Conservation (phyloP, 2,888 invertebrate genomes). For the Pterostichus madidus region DNA sequence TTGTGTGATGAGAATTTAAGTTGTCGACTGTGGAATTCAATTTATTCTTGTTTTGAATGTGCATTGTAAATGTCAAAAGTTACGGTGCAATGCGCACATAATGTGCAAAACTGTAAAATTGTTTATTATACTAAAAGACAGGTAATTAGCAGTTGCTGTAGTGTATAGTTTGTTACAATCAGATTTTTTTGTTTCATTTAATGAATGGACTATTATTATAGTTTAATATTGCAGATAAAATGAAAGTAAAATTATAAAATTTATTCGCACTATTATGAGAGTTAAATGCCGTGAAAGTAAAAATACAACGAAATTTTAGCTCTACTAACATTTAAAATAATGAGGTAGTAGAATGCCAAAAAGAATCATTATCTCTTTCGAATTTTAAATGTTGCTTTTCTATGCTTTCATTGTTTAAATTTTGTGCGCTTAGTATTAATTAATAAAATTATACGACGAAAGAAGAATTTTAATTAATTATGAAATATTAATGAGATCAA, state of each 20-base stretch:
- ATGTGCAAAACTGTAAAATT: not conserved
- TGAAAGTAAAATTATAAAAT: slow-evolving; percentile 47
- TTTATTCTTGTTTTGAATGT: too few species aligned
- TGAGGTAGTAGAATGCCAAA: not conserved
- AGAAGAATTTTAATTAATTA: slow-evolving; percentile 25
- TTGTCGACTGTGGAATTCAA: too few species aligned
- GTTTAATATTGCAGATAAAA: slow-evolving; percentile 8
- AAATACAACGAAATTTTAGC: slow-evolving; percentile 30
- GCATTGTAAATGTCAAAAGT: not conserved
- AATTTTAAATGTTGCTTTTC: not conserved
- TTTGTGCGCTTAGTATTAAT: not conserved
- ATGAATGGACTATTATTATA: slow-evolving; percentile 33
- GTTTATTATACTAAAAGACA: not conserved
- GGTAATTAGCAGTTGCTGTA: not conserved
- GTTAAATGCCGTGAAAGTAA: slow-evolving; percentile 45
- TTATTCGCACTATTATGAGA: slow-evolving; percentile 47
- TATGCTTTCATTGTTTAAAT: not conserved
- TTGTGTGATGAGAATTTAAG: too few species aligned
- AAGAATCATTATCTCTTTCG: not conserved
- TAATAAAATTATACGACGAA: not conserved
- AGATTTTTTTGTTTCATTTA: not conserved
- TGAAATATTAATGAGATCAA: slow-evolving; percentile 33
- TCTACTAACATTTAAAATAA: slow-evolving; percentile 49
- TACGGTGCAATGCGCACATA: not conserved
- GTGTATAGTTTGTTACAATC: not conserved